Percentiles rank a stretch among this genome's conserved stretches.
These are phyloP conservation scores for Electrophaes corylata DNA, from an alignment of 2,888 invertebrate species.

Conservation along the genomic window DNA sequence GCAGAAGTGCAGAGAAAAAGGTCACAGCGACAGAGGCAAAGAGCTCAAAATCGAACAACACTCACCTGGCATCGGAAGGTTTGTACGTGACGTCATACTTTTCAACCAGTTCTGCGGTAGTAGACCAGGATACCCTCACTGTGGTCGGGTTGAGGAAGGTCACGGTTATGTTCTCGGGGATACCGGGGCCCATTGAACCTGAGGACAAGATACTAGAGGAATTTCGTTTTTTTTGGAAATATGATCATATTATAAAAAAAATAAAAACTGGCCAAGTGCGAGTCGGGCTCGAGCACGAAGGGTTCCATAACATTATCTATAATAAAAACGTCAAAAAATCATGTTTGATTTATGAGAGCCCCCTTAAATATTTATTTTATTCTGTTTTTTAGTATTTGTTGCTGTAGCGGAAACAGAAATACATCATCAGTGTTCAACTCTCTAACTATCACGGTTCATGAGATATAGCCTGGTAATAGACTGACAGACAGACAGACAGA, in stretches of 20 bases:
- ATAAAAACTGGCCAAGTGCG: no score
- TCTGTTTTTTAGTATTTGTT: no score
- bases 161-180: conserved; percentile 95
- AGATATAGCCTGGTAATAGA: no score
- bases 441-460: no score
- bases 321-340: no score
- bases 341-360: no score
- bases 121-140: conserved; percentile 94
- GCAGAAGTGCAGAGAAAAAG: conserved; percentile 38
- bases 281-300: no score
- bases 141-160: conserved; percentile 94
- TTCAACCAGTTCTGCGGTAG: conserved; percentile 91
- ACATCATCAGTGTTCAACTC: no score
- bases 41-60: conserved; percentile 33
- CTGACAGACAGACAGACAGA: no score
- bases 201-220: conserved; percentile 30
- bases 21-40: conserved; percentile 40
- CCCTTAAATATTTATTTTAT: no score
- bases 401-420: no score
- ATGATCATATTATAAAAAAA: background rate
- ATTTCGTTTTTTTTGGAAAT: background rate
- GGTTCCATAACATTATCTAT: no score
- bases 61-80: conserved; percentile 95
- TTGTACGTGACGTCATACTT: conserved; percentile 96
- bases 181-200: conserved; percentile 91